A percentile compares a stretch with the other conserved stretches of the same genome.
Conservation (phyloP, 2,113 vertebrate species). For the Neoarius graeffei region DNA sequence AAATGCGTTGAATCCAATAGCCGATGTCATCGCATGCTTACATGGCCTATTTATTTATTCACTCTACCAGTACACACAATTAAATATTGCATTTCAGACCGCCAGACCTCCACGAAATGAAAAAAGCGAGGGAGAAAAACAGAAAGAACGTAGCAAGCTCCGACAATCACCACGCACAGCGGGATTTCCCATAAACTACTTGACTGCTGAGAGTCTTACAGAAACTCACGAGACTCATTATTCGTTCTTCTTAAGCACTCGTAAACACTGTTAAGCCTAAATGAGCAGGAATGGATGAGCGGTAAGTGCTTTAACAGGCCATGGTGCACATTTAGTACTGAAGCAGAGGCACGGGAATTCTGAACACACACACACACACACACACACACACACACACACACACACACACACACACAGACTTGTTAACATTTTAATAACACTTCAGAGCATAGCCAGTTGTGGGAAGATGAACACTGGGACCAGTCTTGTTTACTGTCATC, state of each 20-base stretch:
- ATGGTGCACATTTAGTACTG: constrained; percentile 11
- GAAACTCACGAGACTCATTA: constrained; percentile 72
- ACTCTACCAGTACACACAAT: constrained; percentile 54
- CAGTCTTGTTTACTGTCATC: background rate
- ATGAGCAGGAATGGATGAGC: constrained; percentile 57
- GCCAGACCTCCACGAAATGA: constrained; percentile 40
- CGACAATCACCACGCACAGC: constrained; percentile 68
- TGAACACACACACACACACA: background rate
- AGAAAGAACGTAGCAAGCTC: constrained; percentile 58
- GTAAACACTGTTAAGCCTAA: constrained; percentile 70
- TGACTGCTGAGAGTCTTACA: constrained; percentile 68
- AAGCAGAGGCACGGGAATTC: constrained; percentile 15
- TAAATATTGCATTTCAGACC: constrained; percentile 52
- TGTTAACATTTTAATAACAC: constrained; percentile 4
- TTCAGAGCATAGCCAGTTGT: background rate
- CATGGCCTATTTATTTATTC: constrained; percentile 48
- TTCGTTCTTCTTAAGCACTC: constrained; percentile 70
- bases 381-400: background rate
- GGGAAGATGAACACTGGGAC: background rate
- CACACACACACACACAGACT: background rate
- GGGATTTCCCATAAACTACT: constrained; percentile 71
- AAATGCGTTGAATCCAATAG: background rate
- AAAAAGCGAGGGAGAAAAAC: background rate
- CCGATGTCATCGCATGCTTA: constrained; percentile 45
- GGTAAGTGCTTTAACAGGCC: constrained; percentile 55